A percentile compares a stretch with the other conserved stretches of the same genome.
Evolutionary conservation across 2,113 vertebrate genomes (phyloP).

Genomic region (Athene noctua): DNA sequence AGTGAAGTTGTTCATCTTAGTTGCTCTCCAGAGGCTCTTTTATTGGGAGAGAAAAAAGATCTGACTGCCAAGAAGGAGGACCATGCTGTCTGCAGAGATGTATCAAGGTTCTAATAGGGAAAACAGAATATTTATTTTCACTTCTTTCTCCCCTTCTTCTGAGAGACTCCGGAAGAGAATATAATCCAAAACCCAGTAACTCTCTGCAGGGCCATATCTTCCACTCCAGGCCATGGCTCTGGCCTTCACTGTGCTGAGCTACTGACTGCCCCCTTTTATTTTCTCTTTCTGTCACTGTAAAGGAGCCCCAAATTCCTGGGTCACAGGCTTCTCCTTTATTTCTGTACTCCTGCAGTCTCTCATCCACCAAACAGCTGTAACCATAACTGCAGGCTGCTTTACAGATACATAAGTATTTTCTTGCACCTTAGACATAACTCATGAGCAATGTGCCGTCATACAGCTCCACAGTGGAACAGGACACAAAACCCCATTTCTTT

Average conservation of each 20-base stretch:
- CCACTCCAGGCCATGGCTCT: background rate
- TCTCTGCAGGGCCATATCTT: background rate
- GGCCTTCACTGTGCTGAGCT: background rate
- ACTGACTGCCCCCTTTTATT: background rate
- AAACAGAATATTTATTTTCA: background rate
- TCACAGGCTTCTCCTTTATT: background rate
- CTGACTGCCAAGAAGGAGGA: slow-evolving; percentile 48
- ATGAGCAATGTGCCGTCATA: background rate
- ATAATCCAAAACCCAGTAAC: background rate
- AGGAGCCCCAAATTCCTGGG: background rate
- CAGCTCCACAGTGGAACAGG: background rate
- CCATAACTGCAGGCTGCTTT: background rate
- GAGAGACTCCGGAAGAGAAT: background rate
- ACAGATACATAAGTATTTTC: background rate
- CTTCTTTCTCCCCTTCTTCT: background rate
- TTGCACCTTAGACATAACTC: background rate
- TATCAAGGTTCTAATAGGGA: slow-evolving; percentile 2
- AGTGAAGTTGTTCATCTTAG: slow-evolving; percentile 26
- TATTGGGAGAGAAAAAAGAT: slow-evolving; percentile 53
- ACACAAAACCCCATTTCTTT: background rate
- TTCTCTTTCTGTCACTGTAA: background rate
- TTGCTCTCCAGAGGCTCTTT: slow-evolving; percentile 55
- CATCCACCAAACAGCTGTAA: background rate
- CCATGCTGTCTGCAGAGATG: background rate
- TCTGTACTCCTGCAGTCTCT: background rate